Evolutionary conservation across 2,113 vertebrate species (phyloP), one percentile per base, ranked within the genome.

Genomic region (Isichthys henryi): DNA sequence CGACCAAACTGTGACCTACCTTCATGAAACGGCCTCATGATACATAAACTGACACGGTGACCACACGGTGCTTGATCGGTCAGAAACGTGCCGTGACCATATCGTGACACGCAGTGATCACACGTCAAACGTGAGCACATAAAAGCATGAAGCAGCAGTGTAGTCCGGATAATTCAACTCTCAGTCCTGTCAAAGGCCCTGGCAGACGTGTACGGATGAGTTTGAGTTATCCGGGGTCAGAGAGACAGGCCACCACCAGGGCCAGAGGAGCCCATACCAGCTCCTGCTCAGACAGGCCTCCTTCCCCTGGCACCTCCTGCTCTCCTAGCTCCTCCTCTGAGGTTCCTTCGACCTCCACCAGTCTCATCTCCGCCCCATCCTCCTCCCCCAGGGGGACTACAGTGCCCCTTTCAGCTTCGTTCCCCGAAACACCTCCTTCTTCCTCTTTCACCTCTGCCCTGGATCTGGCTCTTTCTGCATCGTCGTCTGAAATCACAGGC

Each of bases 271-370:
- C 35, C 77, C 31, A 84, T 84, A 89, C 80, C 50, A 90, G 56
- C 48, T 91, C 89, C 31, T 1, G 87, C 39, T 92, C 50, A 52
- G 87, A 46, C 84, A 52, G 70, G 15, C 50, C 52, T n/a, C 90
- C 35, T 66, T 89, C 87, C 48, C 56, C 88, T 46, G 53, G 4
- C 53, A 88, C 92, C 3, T 93, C 91, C 52, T 92, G 93, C 3
- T 93, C 92, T 58, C 93, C 93, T 5, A 90, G 74, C 39, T 93
- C 92, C 46, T 21, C 91, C 53, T 86, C 87, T 52, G 49, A 31
- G 46, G 62, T 58, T 27, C 31, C 13, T 45, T 62, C 89, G 35
- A 62, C 90, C 49, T 89, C 46, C 35, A 31, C 48, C 39, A 87
- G 53, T 10, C 58, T 49, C 85, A 90, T 92, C 89, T 92, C 35